Conservation (phyloP, 1,140 invertebrate species). For the Zaprionus kolodkinae region DNA sequence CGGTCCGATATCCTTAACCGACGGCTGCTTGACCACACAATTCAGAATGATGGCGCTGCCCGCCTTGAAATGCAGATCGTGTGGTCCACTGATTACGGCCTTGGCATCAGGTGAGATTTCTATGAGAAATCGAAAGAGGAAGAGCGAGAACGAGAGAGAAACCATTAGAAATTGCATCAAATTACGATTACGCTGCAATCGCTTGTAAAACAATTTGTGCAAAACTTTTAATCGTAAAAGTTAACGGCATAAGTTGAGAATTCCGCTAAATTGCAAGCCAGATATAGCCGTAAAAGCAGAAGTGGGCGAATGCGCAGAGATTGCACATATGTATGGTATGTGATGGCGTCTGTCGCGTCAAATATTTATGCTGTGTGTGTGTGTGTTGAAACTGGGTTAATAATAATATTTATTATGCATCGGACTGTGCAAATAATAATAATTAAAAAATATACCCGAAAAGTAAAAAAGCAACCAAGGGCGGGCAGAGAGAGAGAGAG, state of each 20-base stretch:
- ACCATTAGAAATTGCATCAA: conserved; percentile 29
- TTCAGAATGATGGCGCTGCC: conserved; percentile 92
- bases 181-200: conserved; percentile 48
- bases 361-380: conserved; percentile 12
- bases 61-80: conserved; percentile 93
- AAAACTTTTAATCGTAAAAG: conserved; percentile 64
- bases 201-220: conserved; percentile 51
- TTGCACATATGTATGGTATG: conserved; percentile 3
- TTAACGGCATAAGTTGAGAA: conserved; percentile 66
- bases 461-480: conserved; percentile 9
- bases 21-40: conserved; percentile 91
- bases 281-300: conserved; percentile 12
- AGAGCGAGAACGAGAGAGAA: background rate
- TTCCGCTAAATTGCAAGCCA: conserved; percentile 54
- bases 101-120: conserved; percentile 89
- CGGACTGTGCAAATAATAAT: conserved; percentile 74
- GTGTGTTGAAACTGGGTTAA: conserved; percentile 68
- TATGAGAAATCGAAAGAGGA: conserved; percentile 18
- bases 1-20: conserved; percentile 92
- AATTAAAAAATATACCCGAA: conserved; percentile 74
- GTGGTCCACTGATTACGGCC: conserved; percentile 90
- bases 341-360: conserved; percentile 1
- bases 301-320: conserved; percentile 25
- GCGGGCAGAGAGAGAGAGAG: conserved; percentile 21
- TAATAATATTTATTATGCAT: conserved; percentile 80